These are phyloP conservation scores for Camarhynchus parvulus DNA, from an alignment of 2,113 vertebrate genomes.

Conservation along the genomic window DNA sequence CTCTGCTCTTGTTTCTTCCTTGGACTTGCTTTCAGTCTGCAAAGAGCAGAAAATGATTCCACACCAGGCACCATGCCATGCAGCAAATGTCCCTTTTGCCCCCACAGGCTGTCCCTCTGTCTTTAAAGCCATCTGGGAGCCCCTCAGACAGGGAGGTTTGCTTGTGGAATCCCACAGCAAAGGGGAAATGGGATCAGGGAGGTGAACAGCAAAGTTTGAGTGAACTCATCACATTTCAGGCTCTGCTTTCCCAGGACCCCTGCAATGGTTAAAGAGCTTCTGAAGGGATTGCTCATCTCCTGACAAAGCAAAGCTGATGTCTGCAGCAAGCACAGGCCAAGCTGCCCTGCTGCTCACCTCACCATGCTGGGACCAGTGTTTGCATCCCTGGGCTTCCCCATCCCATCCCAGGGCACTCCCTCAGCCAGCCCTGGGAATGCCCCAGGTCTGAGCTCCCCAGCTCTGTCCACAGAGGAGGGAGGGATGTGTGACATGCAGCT, in stretches of 20 bases:
- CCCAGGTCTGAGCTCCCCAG: rapidly evolving
- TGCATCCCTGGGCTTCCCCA: background rate
- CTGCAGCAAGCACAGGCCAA: background rate
- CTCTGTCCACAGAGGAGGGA: background rate
- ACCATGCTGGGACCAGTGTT: rapidly evolving
- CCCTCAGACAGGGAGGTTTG: background rate
- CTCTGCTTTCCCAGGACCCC: background rate
- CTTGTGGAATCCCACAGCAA: background rate
- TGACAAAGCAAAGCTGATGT: background rate
- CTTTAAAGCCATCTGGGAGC: background rate
- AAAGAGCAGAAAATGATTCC: background rate
- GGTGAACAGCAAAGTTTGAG: background rate
- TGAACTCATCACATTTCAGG: rapidly evolving
- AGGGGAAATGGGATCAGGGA: background rate
- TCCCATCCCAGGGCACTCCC: background rate
- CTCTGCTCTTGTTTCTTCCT: background rate
- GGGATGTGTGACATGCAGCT: rapidly evolving
- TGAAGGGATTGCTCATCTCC: background rate
- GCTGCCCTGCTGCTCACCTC: background rate
- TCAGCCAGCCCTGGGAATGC: background rate
- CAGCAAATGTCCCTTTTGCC: background rate
- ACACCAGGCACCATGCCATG: background rate
- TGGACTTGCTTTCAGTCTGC: background rate
- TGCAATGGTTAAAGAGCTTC: background rate
- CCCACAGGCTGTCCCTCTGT: background rate